These are phyloP conservation scores for Triplophysa bombifrons DNA, from an alignment of 2,797 vertebrate species.

Conservation along the genomic window DNA sequence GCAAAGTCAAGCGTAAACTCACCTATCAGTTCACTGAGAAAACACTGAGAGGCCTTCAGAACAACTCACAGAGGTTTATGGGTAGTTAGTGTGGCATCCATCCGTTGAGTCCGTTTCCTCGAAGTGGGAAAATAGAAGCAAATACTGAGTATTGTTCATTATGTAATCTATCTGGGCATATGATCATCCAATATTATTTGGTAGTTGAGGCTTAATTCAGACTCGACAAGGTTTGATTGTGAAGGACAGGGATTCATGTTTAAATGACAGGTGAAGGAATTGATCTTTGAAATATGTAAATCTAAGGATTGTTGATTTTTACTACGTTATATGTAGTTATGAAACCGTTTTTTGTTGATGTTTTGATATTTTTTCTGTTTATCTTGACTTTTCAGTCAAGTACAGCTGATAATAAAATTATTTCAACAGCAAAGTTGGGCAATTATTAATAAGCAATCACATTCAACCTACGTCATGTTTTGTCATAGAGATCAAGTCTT, in stretches of 20 bases:
- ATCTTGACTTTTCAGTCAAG: constrained; percentile 24
- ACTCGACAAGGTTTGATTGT: not conserved
- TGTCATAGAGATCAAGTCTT: too few relatives aligned
- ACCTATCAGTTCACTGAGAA: constrained; percentile 79
- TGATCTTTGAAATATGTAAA: constrained; percentile 68
- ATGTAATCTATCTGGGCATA: constrained; percentile 28
- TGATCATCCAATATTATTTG: constrained; percentile 13
- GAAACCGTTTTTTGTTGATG: constrained; percentile 48
- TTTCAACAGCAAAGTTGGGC: not conserved
- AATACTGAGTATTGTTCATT: constrained; percentile 77
- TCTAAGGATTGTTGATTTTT: constrained; percentile 72
- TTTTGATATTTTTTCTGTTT: constrained; percentile 37
- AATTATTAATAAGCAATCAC: not conserved
- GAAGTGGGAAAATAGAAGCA: constrained; percentile 50
- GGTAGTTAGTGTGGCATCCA: constrained; percentile 11
- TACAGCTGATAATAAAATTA: constrained; percentile 5
- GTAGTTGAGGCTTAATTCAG: constrained; percentile 7
- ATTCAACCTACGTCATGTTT: not conserved
- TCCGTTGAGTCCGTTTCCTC: constrained; percentile 9
- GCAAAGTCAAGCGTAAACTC: constrained; percentile 83
- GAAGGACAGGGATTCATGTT: constrained; percentile 6
- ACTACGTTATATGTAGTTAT: constrained; percentile 82
- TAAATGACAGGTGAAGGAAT: constrained; percentile 33
- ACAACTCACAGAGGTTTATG: constrained; percentile 49
- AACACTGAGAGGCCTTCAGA: constrained; percentile 74